Evolutionary conservation across 2,113 vertebrate genomes (phyloP), one percentile per base, ranked within the genome.

Genomic region (Microcebus murinus): DNA sequence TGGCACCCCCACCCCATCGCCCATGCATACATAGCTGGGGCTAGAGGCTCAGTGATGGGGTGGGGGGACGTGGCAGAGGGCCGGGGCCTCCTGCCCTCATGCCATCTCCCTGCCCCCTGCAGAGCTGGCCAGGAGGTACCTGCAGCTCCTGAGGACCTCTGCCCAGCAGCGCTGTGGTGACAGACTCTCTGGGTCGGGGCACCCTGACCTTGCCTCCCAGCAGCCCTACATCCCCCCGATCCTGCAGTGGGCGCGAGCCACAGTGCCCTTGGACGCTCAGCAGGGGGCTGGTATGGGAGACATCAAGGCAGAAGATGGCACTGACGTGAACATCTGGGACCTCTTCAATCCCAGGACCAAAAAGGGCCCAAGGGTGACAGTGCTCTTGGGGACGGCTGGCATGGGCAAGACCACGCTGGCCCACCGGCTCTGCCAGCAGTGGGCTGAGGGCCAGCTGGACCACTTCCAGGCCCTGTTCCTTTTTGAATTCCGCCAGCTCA

Each of bases 401-500:
- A 99, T 99, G 93, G 99, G 99, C 84, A 99, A 99, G 98, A 99
- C 99, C 55, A 97, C 99, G 36, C 97, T 99, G 14, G 98, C 98
- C 96, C 99, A 98, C 59, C 83, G 97, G 92, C 98, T 99, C 25
- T 99, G 98, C 95, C 98, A 98, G 79, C 98, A 98, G 45, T 99
- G 99, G 99, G 99, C 99, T 4, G 87, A 94, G 34, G 99, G 98
- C 14, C 96, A 97, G 25, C 96, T 99, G 4, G 98, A 98, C n/a
- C 97, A 98, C 50, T 99, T 99, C 84, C 96, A 97, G 77, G 98
- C 99, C 39, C 97, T 99, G 36, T 99, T 99, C 88, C 97, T 99
- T n/a, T 99, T 99, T 34, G 99, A 99, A 97, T 99, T 99, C 96
- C 98, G 99, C 76, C 99, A 99, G 91, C 99, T 99, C 79, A 99